Evolutionary conservation across 2,113 vertebrate genomes (phyloP).

Genomic region (Pelecanus crispus): DNA sequence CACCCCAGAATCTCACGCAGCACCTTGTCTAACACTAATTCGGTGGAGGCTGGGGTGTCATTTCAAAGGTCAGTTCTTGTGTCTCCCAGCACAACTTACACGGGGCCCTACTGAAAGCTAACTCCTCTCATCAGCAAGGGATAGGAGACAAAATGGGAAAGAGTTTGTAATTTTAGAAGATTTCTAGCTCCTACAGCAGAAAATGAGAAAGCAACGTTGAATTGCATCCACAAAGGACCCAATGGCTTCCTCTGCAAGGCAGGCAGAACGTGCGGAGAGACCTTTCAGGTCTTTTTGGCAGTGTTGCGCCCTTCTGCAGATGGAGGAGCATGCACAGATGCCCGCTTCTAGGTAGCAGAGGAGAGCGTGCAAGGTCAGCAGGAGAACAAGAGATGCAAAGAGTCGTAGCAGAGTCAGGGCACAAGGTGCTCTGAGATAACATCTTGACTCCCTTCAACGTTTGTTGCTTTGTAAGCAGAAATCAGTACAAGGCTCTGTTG

Average conservation of each 20-base stretch:
- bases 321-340: accelerated
- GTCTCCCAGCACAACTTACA: accelerated
- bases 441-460: accelerated
- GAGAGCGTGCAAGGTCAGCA: not conserved
- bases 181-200: not conserved
- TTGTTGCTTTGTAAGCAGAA: not conserved
- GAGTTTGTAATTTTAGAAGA: not conserved
- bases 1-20: not conserved
- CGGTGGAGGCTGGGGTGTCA: not conserved
- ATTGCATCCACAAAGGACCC: not conserved
- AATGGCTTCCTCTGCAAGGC: not conserved
- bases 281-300: not conserved
- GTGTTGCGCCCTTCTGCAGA: not conserved
- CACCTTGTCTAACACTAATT: not conserved
- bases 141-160: not conserved
- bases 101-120: not conserved
- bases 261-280: not conserved
- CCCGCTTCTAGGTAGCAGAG: accelerated
- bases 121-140: not conserved
- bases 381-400: not conserved
- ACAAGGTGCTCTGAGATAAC: not conserved
- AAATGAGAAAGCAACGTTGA: not conserved
- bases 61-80: not conserved
- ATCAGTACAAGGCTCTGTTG: accelerated
- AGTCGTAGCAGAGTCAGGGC: not conserved